Evolutionary conservation across 1,140 invertebrate genomes (phyloP).

Genomic region (Camponotus floridanus): DNA sequence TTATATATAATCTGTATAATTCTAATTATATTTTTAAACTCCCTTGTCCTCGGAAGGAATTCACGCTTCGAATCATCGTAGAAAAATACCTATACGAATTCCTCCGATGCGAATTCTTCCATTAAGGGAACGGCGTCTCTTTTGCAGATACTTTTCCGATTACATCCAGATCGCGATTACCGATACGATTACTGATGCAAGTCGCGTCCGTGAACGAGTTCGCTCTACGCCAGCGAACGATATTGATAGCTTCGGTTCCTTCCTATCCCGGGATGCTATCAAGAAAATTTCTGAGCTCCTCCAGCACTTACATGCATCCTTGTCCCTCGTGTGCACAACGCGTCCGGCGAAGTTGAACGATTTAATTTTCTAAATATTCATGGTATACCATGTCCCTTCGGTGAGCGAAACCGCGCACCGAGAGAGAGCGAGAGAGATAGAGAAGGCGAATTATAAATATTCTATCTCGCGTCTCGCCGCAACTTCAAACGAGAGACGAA

Average conservation of each 20-base stretch:
- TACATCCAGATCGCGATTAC: constrained; percentile 36
- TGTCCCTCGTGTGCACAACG: background rate
- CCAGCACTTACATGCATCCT: background rate
- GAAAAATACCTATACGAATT: background rate
- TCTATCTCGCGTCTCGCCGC: constrained; percentile 61
- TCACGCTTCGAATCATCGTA: background rate
- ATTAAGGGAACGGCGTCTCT: background rate
- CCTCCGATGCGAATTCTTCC: too few species aligned
- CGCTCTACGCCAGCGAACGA: background rate
- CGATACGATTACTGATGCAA: constrained; percentile 50
- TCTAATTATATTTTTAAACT: background rate
- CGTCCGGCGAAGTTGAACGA: constrained; percentile 62
- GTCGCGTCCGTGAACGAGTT: constrained; percentile 26
- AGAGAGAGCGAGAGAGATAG: background rate
- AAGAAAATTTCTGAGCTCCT: background rate
- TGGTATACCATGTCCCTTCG: constrained; percentile 56
- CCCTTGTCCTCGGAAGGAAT: background rate
- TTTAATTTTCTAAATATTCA: constrained; percentile 78
- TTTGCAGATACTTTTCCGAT: constrained; percentile 20
- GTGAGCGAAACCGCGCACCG: constrained; percentile 32
- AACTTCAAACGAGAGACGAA: constrained; percentile 74
- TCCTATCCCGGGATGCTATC: background rate
- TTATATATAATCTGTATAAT: background rate
- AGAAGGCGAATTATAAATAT: constrained; percentile 73
- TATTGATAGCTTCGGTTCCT: constrained; percentile 41